These are phyloP conservation scores for Macropus fuliginosus DNA, from an alignment of 2,797 vertebrate species.

Conservation along the genomic window DNA sequence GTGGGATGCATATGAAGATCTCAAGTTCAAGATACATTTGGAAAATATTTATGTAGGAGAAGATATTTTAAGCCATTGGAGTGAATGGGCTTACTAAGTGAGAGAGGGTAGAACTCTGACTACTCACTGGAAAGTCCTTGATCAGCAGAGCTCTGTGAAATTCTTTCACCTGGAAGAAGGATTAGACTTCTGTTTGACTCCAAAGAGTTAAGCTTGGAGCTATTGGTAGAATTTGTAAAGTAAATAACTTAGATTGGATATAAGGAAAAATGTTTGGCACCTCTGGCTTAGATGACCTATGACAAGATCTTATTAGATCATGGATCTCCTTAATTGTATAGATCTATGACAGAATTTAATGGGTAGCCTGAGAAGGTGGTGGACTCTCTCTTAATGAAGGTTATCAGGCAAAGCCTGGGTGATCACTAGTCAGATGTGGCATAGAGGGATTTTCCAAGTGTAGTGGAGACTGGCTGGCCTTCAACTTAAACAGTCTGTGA, in stretches of 20 bases:
- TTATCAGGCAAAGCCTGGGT: background rate
- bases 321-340: background rate
- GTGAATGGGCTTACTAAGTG: background rate
- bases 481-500: background rate
- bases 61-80: background rate
- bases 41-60: background rate
- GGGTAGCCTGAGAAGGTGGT: background rate
- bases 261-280: background rate
- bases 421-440: background rate
- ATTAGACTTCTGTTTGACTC: background rate
- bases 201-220: background rate
- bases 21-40: background rate
- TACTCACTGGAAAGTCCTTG: background rate
- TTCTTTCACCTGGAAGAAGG: background rate
- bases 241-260: background rate
- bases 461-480: background rate
- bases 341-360: background rate
- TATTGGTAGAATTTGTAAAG: background rate
- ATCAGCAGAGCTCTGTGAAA: background rate
- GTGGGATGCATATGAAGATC: background rate
- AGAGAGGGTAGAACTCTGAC: background rate
- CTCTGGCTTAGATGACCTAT: background rate
- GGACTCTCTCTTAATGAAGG: background rate
- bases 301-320: background rate
- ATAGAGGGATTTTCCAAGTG: background rate